Evolutionary conservation across 2,113 vertebrate species (phyloP), one percentile per base, ranked within the genome.

Genomic region (Steatornis caripensis): DNA sequence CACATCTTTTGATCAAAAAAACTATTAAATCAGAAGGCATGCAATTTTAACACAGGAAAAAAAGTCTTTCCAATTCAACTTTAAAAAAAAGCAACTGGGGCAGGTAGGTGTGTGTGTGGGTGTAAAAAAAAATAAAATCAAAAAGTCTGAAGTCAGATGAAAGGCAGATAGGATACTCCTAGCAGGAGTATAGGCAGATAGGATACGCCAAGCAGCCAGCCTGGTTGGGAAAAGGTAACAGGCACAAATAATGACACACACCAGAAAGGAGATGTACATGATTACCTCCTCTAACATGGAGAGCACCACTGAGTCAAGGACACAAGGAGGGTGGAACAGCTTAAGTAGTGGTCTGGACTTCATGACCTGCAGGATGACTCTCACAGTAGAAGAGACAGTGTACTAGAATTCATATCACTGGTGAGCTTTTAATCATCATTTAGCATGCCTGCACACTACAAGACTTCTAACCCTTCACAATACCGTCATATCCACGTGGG

Each of bases 201-300:
- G 48, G 20, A 84, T 68, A 94, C 87, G 71, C 86, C 82, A 96
- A 90, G 71, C 75, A 91, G 74, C 91, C 69, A 74, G 70, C 19
- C 61, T 49, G 68, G 62, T 51, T 36, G 80, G 43, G 61, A 81
- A 87, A 79, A 89, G 21, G 27, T 30, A 95, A 90, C 51, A 81
- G 83, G 55, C 86, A 88, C 45, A 93, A 96, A 83, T 46, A 61
- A 83, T 72, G 82, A 93, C 68, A 82, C 89, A 83, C 58, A 69
- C 11, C 46, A 75, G 41, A 87, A 68, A 76, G 48, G 27, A 95
- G 82, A 91, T 2, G 3, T 49, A 79, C 64, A 57, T 9, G 20
- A 49, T 76, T 82, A 87, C 71, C 70, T 72, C 66, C 48, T 70
- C 48, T 48, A 83, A 72, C 4, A 39, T 0, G 1, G 57, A 87